Evolutionary conservation across 2,797 vertebrate species (phyloP), one percentile per base, ranked within the genome.

Genomic region (Phoeniculus purpureus): DNA sequence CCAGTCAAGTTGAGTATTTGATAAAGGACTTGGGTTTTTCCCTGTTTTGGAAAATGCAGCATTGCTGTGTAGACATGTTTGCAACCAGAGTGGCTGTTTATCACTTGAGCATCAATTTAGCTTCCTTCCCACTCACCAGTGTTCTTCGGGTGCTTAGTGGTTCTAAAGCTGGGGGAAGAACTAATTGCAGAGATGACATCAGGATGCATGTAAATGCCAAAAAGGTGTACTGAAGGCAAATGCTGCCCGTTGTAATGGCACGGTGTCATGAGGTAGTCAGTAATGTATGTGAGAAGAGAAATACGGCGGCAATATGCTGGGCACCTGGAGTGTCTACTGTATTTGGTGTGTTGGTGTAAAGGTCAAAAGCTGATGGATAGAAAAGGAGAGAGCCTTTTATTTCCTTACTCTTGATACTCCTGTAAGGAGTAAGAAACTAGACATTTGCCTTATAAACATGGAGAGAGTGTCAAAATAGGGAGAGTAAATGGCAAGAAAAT

Each of bases 331-430:
- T 13, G 29, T 16, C 59, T 54, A 23, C 43, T 78, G 0, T 31
- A 21, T 0, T 2, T 2, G 23, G 70, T 9, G 6, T 3, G 5
- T 68, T 72, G 54, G 15, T 37, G 32, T 70, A 10, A 25, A 47
- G 32, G 34, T 43, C 82, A 73, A 65, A 65, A 56, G 11, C 8
- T 61, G 58, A 16, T 70, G 3, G 14, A 0, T 20, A 76, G 59
- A 26, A 43, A 73, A 65, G 37, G 25, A 75, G 20, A 12, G 43
- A 31, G 26, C 10, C 8, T 61, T 89, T 65, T n/a, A 11, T 31
- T 12, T 79, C 58, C 15, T 75, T 52, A 16, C 31, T 76, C 64
- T n/a, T n/a, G 25, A 43, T 70, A 9, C 7, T 61, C 17, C 25
- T 37, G 5, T 48, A n/a, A 85, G 16, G 17, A 85, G 27, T 61